These are phyloP conservation scores for Volucella inflata DNA, from an alignment of 2,888 invertebrate species.

Conservation along the genomic window DNA sequence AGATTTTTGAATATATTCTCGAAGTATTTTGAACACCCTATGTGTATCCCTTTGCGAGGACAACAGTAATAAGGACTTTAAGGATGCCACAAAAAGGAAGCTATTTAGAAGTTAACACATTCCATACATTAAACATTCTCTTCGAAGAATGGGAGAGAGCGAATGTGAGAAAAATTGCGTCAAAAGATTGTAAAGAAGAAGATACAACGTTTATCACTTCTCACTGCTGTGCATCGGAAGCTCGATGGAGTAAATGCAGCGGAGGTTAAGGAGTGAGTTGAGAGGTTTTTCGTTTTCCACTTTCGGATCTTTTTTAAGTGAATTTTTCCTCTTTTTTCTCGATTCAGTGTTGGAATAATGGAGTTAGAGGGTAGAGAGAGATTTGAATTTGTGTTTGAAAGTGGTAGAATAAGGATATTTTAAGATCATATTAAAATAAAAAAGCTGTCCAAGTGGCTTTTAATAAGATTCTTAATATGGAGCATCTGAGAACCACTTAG, in stretches of 20 bases:
- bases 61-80: constrained; percentile 22
- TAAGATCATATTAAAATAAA: no score
- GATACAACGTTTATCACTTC: constrained; percentile 71
- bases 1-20: background rate
- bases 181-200: constrained; percentile 57
- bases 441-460: no score
- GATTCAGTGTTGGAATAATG: constrained; percentile 27
- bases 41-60: background rate
- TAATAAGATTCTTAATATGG: no score
- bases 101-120: constrained; percentile 69
- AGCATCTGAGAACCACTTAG: no score
- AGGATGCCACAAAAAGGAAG: constrained; percentile 53
- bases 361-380: constrained; percentile 12
- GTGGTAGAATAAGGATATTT: no score
- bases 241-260: background rate
- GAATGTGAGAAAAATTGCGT: constrained; percentile 13
- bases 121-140: constrained; percentile 65
- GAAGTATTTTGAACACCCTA: background rate
- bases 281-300: constrained; percentile 23
- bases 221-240: constrained; percentile 49
- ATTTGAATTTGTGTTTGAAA: background rate
- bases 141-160: background rate
- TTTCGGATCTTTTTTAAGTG: background rate
- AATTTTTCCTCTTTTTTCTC: constrained; percentile 28
- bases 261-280: background rate